phyloP scores from a whole-genome alignment of 1,140 invertebrate species.

The Temnothorax curvispinosus region DNA sequence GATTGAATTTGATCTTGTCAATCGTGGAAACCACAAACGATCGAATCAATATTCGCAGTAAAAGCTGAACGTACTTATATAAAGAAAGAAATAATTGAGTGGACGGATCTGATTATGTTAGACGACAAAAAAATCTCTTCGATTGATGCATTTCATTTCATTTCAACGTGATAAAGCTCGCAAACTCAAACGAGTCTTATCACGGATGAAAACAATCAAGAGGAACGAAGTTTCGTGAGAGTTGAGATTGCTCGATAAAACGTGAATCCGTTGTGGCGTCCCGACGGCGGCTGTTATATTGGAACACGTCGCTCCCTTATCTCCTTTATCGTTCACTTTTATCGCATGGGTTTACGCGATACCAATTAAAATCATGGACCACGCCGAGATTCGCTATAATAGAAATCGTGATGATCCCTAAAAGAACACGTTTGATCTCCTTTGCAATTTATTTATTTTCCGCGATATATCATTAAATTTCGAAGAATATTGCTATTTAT shows the following conservation, averaged over 20 bases:
- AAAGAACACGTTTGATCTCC: not conserved
- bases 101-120: not conserved
- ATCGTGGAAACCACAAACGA: not conserved
- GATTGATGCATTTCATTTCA: not conserved
- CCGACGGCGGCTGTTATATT: slow-evolving; percentile 53
- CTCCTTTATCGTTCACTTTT: slow-evolving; percentile 31
- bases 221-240: slow-evolving; percentile 49
- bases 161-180: slow-evolving; percentile 12
- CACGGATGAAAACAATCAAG: slow-evolving; percentile 49
- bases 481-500: not conserved
- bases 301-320: slow-evolving; percentile 51
- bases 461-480: not conserved
- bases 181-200: slow-evolving; percentile 36
- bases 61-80: not conserved
- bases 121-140: not conserved
- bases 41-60: not conserved
- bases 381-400: not conserved
- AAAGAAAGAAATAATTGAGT: not conserved
- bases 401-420: not conserved
- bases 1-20: not conserved
- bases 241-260: slow-evolving; percentile 47
- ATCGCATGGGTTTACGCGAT: slow-evolving; percentile 47
- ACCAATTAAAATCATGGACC: slow-evolving; percentile 55
- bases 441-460: not conserved
- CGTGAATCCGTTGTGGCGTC: slow-evolving; percentile 43